Percentiles rank a stretch among this genome's conserved stretches.
These are phyloP conservation scores for Lasioglossum vierecki DNA, from an alignment of 2,888 invertebrate species.

Conservation along the genomic window DNA sequence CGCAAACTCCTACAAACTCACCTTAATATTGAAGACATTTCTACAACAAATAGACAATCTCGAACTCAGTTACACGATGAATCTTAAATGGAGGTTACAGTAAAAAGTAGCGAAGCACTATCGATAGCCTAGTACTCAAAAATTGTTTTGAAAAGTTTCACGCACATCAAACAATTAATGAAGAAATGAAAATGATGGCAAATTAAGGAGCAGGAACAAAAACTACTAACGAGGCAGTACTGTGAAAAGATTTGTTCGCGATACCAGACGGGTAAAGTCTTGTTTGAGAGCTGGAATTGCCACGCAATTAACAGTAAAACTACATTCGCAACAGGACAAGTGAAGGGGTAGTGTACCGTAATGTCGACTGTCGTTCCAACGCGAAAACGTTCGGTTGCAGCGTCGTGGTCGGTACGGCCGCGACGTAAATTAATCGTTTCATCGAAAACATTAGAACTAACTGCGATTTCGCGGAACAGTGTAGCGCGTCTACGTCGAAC, in stretches of 20 bases:
- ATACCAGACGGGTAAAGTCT: neutral
- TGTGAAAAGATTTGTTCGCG: neutral
- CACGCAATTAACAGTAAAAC: neutral
- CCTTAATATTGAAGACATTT: neutral
- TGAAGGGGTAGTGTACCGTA: neutral
- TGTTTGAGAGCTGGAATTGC: neutral
- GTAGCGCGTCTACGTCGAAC: constrained; percentile 49
- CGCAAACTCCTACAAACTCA: neutral
- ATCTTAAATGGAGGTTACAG: neutral
- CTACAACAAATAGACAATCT: too few species aligned
- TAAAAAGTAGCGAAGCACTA: neutral
- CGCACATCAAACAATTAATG: neutral
- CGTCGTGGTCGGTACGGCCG: neutral
- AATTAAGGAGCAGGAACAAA: neutral
- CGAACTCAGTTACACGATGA: too few species aligned
- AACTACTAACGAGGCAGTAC: neutral
- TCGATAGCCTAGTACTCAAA: neutral
- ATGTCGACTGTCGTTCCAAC: neutral
- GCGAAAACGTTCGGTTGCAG: neutral
- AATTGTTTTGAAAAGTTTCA: neutral
- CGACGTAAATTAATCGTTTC: constrained; percentile 40
- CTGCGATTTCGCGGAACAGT: constrained; percentile 50
- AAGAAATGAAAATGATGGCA: neutral
- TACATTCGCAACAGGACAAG: neutral
- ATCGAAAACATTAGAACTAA: constrained; percentile 37